Evolutionary conservation across 2,888 invertebrate genomes (phyloP).

Genomic region (Pristionchus entomophagus): DNA sequence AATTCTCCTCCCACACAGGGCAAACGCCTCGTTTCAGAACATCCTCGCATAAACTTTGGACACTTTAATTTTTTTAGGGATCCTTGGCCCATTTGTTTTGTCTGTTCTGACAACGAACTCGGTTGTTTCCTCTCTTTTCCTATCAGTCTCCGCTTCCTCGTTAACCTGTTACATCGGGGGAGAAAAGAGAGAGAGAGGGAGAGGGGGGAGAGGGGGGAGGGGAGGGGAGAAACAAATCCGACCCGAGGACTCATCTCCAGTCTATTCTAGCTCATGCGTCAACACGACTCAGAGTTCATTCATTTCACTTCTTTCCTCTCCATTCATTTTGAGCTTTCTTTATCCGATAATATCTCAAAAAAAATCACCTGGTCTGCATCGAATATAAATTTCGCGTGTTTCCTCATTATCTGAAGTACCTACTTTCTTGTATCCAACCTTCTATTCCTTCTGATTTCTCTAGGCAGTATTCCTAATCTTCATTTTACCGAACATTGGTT

Average conservation of each 20-base stretch:
- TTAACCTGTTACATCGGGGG: conserved; percentile 44
- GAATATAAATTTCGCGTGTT: no score
- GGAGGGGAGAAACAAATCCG: conserved; percentile 53
- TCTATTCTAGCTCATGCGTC: background rate
- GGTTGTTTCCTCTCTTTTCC: background rate
- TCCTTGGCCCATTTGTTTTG: background rate
- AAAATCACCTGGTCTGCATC: no score
- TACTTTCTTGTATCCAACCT: no score
- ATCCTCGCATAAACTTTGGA: background rate
- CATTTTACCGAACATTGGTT: background rate
- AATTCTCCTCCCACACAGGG: no score
- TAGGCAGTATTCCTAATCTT: no score
- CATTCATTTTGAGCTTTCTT: background rate
- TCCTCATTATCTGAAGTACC: no score
- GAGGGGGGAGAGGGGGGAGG: background rate
- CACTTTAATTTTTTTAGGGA: background rate
- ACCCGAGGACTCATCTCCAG: background rate
- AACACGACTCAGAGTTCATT: background rate
- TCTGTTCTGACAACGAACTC: background rate
- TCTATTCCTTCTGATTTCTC: no score
- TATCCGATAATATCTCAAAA: no score
- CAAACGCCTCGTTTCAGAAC: no score
- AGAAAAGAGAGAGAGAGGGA: background rate
- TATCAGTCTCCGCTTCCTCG: conserved; percentile 23
- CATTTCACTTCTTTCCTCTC: background rate